Percentiles rank a stretch among this genome's conserved stretches.
phyloP scores from a whole-genome alignment of 2,113 vertebrate species.

The Nothobranchius kuhntae region DNA sequence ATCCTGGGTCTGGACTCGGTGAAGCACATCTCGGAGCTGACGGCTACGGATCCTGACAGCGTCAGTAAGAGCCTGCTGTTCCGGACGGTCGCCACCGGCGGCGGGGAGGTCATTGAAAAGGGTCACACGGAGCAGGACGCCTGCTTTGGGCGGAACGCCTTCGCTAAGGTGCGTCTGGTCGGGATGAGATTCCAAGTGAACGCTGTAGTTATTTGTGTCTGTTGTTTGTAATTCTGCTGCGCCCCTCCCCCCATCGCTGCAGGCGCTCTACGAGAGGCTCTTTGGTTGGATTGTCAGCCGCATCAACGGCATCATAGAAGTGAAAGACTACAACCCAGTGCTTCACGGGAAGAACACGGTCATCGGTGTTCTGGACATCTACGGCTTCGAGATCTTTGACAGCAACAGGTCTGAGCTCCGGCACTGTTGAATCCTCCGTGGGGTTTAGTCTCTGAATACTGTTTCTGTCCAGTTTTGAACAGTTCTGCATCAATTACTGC shows the following conservation, averaged over 20 bases:
- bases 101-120: conserved; percentile 90
- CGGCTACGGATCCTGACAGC: conserved; percentile 49
- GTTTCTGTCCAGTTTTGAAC: conserved; percentile 83
- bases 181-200: too few relatives aligned
- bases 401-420: conserved; percentile 86
- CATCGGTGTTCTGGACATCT: conserved; percentile 94
- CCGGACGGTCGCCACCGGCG: conserved; percentile 88
- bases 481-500: conserved; percentile 94
- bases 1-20: conserved; percentile 62
- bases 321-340: conserved; percentile 84
- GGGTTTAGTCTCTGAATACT: not conserved
- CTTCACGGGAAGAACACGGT: conserved; percentile 92
- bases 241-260: not conserved
- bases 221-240: too few relatives aligned
- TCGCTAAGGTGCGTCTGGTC: conserved; percentile 83
- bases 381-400: conserved; percentile 94
- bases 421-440: not conserved
- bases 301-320: conserved; percentile 87
- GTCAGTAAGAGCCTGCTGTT: conserved; percentile 81
- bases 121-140: conserved; percentile 85
- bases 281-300: conserved; percentile 91
- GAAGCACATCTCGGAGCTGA: conserved; percentile 78
- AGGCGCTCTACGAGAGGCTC: conserved; percentile 93
- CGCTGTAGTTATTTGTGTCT: not conserved
- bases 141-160: conserved; percentile 87